These are phyloP conservation scores for Megaceryle alcyon DNA, from an alignment of 2,797 vertebrate species.

Conservation along the genomic window DNA sequence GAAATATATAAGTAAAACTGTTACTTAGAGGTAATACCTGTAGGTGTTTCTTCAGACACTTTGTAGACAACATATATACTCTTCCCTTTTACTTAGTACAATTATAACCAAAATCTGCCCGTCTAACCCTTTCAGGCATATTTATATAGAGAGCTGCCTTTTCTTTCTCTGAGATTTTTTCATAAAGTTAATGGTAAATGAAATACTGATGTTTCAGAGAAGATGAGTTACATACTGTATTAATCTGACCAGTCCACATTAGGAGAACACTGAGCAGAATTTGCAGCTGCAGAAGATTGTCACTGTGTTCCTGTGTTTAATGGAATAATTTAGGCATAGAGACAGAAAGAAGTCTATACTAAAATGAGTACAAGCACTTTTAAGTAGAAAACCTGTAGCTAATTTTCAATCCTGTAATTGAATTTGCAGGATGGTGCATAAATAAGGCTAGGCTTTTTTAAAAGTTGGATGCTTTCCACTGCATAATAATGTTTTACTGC, in stretches of 20 bases:
- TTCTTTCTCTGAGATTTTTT: neutral
- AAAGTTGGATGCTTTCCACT: constrained; percentile 5
- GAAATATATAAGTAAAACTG: neutral
- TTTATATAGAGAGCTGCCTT: neutral
- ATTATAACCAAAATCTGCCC: neutral
- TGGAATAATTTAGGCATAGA: constrained; percentile 46
- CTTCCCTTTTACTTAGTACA: neutral
- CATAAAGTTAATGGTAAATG: constrained; percentile 26
- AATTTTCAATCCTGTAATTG: constrained; percentile 65
- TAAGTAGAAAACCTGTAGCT: constrained; percentile 61
- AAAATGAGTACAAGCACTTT: constrained; percentile 66
- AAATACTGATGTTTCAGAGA: neutral
- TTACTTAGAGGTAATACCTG: neutral
- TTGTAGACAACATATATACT: neutral
- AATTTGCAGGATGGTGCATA: constrained; percentile 54
- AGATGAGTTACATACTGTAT: neutral
- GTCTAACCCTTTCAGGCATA: neutral
- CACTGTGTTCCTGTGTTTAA: constrained; percentile 33
- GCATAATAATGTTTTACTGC: constrained; percentile 19
- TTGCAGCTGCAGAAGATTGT: constrained; percentile 18
- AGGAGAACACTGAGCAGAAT: neutral
- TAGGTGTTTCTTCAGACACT: neutral
- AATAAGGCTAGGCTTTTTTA: constrained; percentile 29
- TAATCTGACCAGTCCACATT: constrained; percentile 21
- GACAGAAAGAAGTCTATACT: constrained; percentile 42